phyloP scores from a whole-genome alignment of 2,888 invertebrate species.

The Tenthredo amoena region DNA sequence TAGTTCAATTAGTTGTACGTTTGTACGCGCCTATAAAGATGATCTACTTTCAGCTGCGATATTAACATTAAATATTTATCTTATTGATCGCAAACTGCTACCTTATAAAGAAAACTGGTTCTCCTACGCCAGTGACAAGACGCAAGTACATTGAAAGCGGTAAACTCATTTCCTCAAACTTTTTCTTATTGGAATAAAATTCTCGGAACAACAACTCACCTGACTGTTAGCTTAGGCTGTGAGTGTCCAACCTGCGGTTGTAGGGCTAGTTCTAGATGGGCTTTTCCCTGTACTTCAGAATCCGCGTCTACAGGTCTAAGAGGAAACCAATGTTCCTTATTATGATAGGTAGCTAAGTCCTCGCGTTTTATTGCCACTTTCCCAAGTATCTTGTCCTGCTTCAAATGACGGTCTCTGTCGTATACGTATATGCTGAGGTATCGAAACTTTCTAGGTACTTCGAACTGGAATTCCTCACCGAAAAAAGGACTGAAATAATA shows the following conservation, averaged over 20 bases:
- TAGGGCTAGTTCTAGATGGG: conserved; percentile 86
- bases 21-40: not conserved
- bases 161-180: not conserved
- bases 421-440: conserved; percentile 93
- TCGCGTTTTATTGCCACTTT: conserved; percentile 94
- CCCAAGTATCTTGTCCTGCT: conserved; percentile 91
- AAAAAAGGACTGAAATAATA: conserved; percentile 87
- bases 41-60: conserved; percentile 9
- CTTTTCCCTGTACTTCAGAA: conserved; percentile 95
- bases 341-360: conserved; percentile 92
- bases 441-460: conserved; percentile 93
- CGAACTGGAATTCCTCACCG: conserved; percentile 96
- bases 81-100: not conserved
- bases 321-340: conserved; percentile 96
- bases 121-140: conserved; percentile 5
- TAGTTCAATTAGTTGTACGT: conserved; percentile 33
- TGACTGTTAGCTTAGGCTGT: conserved; percentile 77
- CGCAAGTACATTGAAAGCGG: not conserved
- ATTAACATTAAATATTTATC: not conserved
- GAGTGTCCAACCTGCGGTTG: conserved; percentile 77
- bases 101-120: conserved; percentile 20
- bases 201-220: conserved; percentile 68
- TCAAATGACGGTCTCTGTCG: conserved; percentile 91
- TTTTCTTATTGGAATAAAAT: not conserved
- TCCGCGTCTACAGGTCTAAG: conserved; percentile 92